Evolutionary conservation across 1,140 invertebrate genomes (phyloP), one percentile per base, ranked within the genome.

Genomic region (Drusus annulatus): DNA sequence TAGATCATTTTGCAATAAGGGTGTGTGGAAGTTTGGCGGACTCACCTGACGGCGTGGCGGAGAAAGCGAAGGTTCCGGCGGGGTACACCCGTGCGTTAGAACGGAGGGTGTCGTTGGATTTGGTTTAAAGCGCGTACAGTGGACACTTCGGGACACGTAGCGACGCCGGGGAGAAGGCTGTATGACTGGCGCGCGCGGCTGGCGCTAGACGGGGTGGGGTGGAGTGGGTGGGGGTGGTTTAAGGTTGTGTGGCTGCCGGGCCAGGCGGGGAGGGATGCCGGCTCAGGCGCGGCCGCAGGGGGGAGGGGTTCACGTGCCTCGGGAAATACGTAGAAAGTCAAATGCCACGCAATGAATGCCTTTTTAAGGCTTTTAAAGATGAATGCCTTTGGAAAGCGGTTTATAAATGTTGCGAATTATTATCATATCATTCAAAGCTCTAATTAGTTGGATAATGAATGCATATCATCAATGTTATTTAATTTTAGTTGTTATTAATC

Each of bases 41-140:
- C 62, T 65, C 28, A 65, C 62, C 62, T 65, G 62, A 65, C 62
- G 62, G 62, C 62, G 62, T 31, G 62, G 36, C 62, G 36, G 36
- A 65, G 62, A 28, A 60, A 65, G 62, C 62, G 19, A 60, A 13
- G 56, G 19, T 17, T 13, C 17, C 56, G 23, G 56, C 8, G 23
- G 2, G 0, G 31, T 45, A 13, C 36, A 45, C 36, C 54, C 36
- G 17, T 21, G 36, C 62, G 21, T 28, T 65, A 65, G 56, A 60
- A 60, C 17, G 17, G 56, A 28, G 62, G 62, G 62, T 65, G 62
- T 65, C 36, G 62, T 65, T 65, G 21, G 21, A 16, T n/a, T 65
- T 65, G 62, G 13, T 25, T 19, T 58, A 65, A 28, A 21, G 16
- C 62, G 25, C 31, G 23, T 65, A 21, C 17, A 60, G 25, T 65